Percentiles rank a stretch among this genome's conserved stretches.
phyloP scores from a whole-genome alignment of 2,113 vertebrate species.

The Rattus norvegicus region GRCr8 NC_086028.1:70507501-70508000 shows the following conservation, averaged over 20 bases:
- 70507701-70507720: not conserved
- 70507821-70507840: not conserved
- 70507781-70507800: not conserved
- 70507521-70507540: not conserved
- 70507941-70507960: not conserved
- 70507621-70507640: not conserved
- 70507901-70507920: not conserved
- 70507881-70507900: not conserved
- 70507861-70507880: not conserved
- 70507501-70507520: not conserved
- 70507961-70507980: not conserved
- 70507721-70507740: not conserved
- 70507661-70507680: not conserved
- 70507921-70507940: not conserved
- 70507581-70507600: not conserved
- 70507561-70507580: not conserved
- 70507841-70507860: not conserved
- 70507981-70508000: not conserved
- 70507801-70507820: not conserved
- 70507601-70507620: not conserved
- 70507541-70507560: not conserved
- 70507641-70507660: not conserved
- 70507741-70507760: not conserved
- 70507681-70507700: not conserved
- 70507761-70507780: not conserved